Evolutionary conservation across 2,113 vertebrate genomes (phyloP).

Genomic region (Alligator mississippiensis): DNA sequence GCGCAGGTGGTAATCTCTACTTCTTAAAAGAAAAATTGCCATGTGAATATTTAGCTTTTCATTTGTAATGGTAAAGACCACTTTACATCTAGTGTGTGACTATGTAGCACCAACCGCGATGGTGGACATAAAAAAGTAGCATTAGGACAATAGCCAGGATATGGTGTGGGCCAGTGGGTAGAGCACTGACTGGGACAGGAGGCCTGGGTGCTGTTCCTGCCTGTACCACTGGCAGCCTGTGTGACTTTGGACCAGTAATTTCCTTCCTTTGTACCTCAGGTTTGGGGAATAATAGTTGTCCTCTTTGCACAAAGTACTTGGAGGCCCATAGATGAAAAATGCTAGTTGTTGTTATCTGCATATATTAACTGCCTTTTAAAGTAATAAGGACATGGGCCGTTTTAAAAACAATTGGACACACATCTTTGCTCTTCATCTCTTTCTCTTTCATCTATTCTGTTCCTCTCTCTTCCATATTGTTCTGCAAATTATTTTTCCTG

Average conservation of each 20-base stretch:
- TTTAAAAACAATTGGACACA: conserved; percentile 31
- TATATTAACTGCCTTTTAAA: conserved; percentile 41
- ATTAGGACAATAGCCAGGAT: background rate
- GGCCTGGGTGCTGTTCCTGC: background rate
- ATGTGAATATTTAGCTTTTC: background rate
- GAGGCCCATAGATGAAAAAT: background rate
- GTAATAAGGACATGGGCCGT: conserved; percentile 16
- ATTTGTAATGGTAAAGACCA: background rate
- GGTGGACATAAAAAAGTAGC: background rate
- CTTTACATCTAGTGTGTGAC: background rate
- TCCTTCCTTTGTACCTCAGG: background rate
- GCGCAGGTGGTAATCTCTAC: background rate
- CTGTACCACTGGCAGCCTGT: background rate
- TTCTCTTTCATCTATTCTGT: conserved; percentile 32
- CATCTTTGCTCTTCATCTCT: conserved; percentile 38
- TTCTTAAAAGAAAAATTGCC: background rate
- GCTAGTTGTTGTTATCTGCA: conserved; percentile 16
- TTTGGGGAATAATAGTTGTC: background rate
- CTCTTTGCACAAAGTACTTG: background rate
- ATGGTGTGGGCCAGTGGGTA: background rate
- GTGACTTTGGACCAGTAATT: background rate
- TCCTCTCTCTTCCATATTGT: conserved; percentile 20
- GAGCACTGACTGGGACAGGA: background rate
- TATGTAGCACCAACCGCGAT: background rate
- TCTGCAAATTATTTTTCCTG: background rate